Conservation (phyloP, 1,140 invertebrate species). For the Pseudachorutes palmiensis region DNA sequence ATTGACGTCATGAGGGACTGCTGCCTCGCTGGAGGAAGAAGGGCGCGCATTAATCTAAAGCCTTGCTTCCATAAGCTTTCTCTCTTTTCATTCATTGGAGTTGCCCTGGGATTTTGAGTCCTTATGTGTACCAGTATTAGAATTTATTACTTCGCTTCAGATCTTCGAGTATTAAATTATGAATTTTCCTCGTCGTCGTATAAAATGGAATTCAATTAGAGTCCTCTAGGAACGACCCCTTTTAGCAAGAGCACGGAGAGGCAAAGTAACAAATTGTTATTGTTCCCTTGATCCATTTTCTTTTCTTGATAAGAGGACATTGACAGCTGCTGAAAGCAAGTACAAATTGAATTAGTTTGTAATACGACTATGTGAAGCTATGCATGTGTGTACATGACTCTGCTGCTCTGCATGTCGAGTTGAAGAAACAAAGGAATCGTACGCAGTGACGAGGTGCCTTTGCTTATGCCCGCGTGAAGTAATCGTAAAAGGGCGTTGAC, state of each 20-base stretch:
- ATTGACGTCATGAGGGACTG: not conserved
- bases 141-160: not conserved
- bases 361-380: no score
- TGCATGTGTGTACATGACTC: no score
- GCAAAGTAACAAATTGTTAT: not conserved
- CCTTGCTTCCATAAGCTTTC: not conserved
- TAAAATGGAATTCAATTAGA: not conserved
- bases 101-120: not conserved
- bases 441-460: not conserved
- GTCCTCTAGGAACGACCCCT: not conserved
- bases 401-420: no score
- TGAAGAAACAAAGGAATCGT: slow-evolving; percentile 2
- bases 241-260: no score
- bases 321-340: not conserved
- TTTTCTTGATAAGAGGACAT: not conserved
- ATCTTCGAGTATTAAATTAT: slow-evolving; percentile 6
- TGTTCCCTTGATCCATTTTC: not conserved
- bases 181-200: not conserved
- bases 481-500: slow-evolving; percentile 2
- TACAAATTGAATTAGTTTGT: not conserved
- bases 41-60: not conserved
- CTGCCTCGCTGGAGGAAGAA: no score
- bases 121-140: not conserved
- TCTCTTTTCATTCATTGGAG: not conserved
- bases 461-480: not conserved